Evolutionary conservation across 2,113 vertebrate genomes (phyloP), one percentile per base, ranked within the genome.

Genomic region (Rhinolophus sinicus): DNA sequence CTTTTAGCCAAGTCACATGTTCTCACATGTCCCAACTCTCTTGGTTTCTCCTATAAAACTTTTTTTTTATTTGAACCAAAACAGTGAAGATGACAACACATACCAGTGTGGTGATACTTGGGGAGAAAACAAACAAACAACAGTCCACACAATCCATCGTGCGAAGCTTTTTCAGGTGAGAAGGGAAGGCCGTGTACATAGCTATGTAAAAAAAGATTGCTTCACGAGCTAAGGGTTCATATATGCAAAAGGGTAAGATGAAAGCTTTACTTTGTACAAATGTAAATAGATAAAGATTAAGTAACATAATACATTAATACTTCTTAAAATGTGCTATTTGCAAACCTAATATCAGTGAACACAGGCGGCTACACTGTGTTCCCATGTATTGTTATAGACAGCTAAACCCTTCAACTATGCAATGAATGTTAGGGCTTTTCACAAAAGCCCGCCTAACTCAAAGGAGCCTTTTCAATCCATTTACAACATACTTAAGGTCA

Each of bases 181-280:
- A 98, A 98, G 97, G 98, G 98, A 98, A 98, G 97, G 98, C 98
- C 98, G 93, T 99, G 99, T 99, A 99, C 98, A 99, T 99, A 99
- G 98, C 97, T 96, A 89, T 99, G 99, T 99, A 98, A 98, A 99
- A 97, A 98, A 98, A 99, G 98, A 98, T 99, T 98, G 98, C 98
- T 99, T 99, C 99, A 98, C 99, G 98, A 98, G 98, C 98, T 99
- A 99, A 99, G 98, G 99, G 99, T 99, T 99, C 99, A 99, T 99
- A 99, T 99, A 99, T 99, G 99, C 99, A 99, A 99, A 99, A 99
- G 99, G 99, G 98, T 99, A 98, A 99, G 99, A 99, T 98, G 99
- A 99, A 99, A 99, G 99, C 99, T 99, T 99, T 99, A 99, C 99
- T 99, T 99, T 99, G 98, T 99, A 99, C 98, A 99, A 98, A 98